A percentile compares a stretch with the other conserved stretches of the same genome.
Evolutionary conservation across 2,888 invertebrate genomes (phyloP).

Genomic region (Hydroisotoma schaefferi): DNA sequence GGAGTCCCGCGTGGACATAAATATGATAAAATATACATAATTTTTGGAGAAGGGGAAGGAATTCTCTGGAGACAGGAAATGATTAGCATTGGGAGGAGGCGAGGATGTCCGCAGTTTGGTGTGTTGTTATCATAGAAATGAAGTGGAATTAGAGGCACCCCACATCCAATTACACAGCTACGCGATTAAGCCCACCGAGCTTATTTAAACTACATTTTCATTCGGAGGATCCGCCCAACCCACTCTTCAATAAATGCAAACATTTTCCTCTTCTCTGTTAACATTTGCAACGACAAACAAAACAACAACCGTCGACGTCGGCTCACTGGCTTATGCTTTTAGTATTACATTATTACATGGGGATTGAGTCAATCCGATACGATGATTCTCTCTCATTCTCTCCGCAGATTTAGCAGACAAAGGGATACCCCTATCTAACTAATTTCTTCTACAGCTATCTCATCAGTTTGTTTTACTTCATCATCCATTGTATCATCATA

Average conservation of each 20-base stretch:
- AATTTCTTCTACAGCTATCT: too few species aligned
- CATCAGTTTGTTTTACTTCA: constrained; percentile 41
- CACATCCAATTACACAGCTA: constrained; percentile 43
- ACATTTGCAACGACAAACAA: neutral
- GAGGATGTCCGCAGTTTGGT: constrained; percentile 22
- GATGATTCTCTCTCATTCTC: too few species aligned
- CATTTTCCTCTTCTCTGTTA: too few species aligned
- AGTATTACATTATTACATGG: too few species aligned
- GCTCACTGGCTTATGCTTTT: too few species aligned
- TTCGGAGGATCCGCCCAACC: neutral
- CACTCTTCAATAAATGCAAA: too few species aligned
- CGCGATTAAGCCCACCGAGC: constrained; percentile 32
- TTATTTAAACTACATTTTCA: constrained; percentile 44
- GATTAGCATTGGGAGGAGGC: constrained; percentile 23
- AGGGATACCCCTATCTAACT: too few species aligned
- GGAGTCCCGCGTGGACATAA: neutral
- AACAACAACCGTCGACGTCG: too few species aligned
- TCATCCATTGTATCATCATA: constrained; percentile 43
- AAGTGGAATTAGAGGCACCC: constrained; percentile 47
- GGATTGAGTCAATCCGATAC: too few species aligned
- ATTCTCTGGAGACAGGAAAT: constrained; percentile 1
- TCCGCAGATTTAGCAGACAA: too few species aligned
- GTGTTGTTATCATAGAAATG: constrained; percentile 42
- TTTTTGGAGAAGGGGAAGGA: neutral
- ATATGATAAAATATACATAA: neutral